Base-by-base conservation (phyloP, 2,113 vertebrate genomes). In the Triplophysa siluroides region DNA sequence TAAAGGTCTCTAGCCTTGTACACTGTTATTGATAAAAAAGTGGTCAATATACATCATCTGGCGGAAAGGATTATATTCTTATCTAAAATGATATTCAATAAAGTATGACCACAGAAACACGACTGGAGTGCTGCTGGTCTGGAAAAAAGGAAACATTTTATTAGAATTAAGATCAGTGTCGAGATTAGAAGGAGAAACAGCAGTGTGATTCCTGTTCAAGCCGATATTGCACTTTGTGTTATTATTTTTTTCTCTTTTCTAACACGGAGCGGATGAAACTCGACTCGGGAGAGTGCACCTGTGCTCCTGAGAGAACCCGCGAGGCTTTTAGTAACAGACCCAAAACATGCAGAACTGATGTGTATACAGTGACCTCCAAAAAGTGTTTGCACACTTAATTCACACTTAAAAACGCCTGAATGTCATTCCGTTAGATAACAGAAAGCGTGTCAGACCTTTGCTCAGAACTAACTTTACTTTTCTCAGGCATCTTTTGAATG, bases 1-100 rank as follows among this genome's bases (percentile, higher is more conserved):
- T 81, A 78, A 84, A 84, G 83, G 88, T 89, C 85, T 29, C 56
- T 64, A 89, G 72, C 78, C 79, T 81, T 43, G 84, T 87, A 84
- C 77, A 72, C 83, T 87, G 88, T 89, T 91, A 85, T 85, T 86
- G 88, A 87, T 88, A 82, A 84, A 80, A 82, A 89, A 87, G 88
- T 91, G 92, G 93, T 94, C 93, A 93, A 93, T 93, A 93, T 92
- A 92, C 92, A 91, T 92, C 92, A 91, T 91, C 89, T 90, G 62
- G 85, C 84, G 84, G 88, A 86, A 90, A 90, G 92, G 92, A 93
- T 93, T 94, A 94, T 89, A 88, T 88, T 88, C 91, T 94, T 94
- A 94, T 94, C 93, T 94, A 86, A 94, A 93, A 93, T 93, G 91
- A 93, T 93, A 93, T 93, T 93, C 92, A 93, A 93, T 94, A 93